Evolutionary conservation across 2,113 vertebrate genomes (phyloP).

Genomic region (Rhodinocichla rosea): DNA sequence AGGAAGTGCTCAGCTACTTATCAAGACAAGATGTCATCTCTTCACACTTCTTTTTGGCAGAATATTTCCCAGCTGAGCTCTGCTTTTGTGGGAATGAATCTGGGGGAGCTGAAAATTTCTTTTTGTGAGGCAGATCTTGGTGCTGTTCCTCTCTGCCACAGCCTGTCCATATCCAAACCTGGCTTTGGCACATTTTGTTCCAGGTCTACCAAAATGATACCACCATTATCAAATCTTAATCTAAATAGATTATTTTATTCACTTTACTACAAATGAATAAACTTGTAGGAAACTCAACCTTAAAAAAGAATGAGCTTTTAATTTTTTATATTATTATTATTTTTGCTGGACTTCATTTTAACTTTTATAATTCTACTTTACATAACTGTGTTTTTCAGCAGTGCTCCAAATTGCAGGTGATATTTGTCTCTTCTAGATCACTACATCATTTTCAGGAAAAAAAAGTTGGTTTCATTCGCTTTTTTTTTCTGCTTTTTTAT

Average conservation of each 20-base stretch:
- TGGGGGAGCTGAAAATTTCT: not conserved
- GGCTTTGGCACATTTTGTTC: not conserved
- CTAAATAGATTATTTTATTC: not conserved
- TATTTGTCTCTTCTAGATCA: not conserved
- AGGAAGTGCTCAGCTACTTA: not conserved
- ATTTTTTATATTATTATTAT: no score
- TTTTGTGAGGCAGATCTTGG: not conserved
- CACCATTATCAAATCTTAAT: not conserved
- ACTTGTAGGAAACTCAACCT: not conserved
- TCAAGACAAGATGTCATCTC: not conserved
- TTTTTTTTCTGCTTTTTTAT: not conserved
- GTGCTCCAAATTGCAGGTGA: not conserved
- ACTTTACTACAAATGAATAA: not conserved
- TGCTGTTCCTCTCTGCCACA: not conserved
- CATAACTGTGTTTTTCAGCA: not conserved
- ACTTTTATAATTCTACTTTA: not conserved
- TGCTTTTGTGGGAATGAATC: not conserved
- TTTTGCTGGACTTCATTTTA: not conserved
- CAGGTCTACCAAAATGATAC: not conserved
- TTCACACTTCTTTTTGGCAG: not conserved
- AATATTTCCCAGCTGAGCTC: not conserved
- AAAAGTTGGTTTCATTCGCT: fast-evolving
- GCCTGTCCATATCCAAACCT: not conserved
- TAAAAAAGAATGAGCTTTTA: not conserved
- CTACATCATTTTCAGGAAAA: not conserved